Evolutionary conservation across 2,113 vertebrate species (phyloP).

Genomic region (Lutjanus erythropterus): DNA sequence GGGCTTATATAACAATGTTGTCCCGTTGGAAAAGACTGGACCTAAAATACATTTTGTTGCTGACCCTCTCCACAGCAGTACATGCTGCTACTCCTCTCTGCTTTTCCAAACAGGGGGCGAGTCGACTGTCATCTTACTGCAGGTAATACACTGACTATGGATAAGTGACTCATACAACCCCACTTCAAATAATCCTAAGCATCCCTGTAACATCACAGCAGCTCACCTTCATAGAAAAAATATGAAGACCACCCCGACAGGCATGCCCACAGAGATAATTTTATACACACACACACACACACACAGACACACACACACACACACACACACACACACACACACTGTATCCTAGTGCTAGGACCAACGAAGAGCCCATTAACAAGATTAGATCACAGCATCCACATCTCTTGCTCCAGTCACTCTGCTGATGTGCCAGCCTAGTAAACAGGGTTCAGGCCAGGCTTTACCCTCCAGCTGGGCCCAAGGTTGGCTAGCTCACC

Average conservation of each 20-base stretch:
- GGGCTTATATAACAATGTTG: no score
- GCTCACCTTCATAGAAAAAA: slow-evolving; percentile 33
- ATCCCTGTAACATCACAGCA: slow-evolving; percentile 9
- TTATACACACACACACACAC: slow-evolving; percentile 4
- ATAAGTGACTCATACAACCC: no score
- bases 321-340: slow-evolving; percentile 7
- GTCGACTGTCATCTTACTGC: no score
- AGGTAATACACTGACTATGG: no score
- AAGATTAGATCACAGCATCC: slow-evolving; percentile 62
- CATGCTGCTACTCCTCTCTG: no score
- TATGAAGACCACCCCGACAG: not conserved
- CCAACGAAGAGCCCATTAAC: slow-evolving; percentile 56
- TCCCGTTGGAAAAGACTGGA: no score
- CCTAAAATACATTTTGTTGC: no score
- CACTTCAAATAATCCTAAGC: no score
- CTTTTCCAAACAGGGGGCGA: no score
- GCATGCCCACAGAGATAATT: slow-evolving; percentile 7
- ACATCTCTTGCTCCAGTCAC: slow-evolving; percentile 43
- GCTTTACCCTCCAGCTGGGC: slow-evolving; percentile 54
- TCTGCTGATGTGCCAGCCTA: slow-evolving; percentile 47
- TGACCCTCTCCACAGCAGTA: no score
- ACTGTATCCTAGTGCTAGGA: slow-evolving; percentile 23
- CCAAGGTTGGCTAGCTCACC: slow-evolving; percentile 26
- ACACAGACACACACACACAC: slow-evolving; percentile 3
- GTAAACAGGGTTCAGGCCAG: slow-evolving; percentile 25